phyloP scores from a whole-genome alignment of 2,113 vertebrate genomes.

The Ceyx cyanopectus region DNA sequence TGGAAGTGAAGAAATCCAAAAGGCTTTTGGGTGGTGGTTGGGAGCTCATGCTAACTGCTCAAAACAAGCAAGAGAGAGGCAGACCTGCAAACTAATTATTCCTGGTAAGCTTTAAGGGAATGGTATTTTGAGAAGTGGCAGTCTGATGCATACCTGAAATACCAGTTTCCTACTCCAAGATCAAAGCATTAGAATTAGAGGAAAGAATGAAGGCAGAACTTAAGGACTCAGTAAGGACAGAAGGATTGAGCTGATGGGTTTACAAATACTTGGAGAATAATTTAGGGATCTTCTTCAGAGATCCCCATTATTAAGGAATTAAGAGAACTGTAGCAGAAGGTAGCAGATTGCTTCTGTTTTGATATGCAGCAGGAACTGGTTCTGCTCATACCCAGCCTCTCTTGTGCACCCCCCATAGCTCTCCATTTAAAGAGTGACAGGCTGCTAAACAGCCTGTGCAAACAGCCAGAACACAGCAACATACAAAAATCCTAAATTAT shows the following conservation, averaged over 20 bases:
- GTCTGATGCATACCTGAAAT: neutral
- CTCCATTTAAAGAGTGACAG: neutral
- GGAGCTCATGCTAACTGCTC: neutral
- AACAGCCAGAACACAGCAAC: neutral
- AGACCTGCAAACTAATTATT: neutral
- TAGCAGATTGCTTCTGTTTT: neutral
- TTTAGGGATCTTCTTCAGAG: neutral
- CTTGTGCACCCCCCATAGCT: neutral
- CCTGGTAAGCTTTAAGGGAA: neutral
- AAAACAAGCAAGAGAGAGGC: neutral
- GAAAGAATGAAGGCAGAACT: neutral
- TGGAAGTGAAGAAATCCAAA: neutral
- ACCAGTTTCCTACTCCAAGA: neutral
- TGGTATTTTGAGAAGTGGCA: neutral
- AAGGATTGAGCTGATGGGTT: neutral
- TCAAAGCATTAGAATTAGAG: neutral
- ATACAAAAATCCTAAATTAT: neutral
- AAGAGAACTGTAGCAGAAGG: neutral
- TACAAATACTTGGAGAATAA: neutral
- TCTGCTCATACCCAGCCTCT: neutral
- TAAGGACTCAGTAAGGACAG: neutral
- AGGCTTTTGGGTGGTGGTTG: neutral
- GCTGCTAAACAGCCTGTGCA: neutral
- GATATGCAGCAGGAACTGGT: neutral
- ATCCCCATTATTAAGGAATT: neutral